phyloP scores from a whole-genome alignment of 2,797 vertebrate species.

The Acanthurus tractus region DNA sequence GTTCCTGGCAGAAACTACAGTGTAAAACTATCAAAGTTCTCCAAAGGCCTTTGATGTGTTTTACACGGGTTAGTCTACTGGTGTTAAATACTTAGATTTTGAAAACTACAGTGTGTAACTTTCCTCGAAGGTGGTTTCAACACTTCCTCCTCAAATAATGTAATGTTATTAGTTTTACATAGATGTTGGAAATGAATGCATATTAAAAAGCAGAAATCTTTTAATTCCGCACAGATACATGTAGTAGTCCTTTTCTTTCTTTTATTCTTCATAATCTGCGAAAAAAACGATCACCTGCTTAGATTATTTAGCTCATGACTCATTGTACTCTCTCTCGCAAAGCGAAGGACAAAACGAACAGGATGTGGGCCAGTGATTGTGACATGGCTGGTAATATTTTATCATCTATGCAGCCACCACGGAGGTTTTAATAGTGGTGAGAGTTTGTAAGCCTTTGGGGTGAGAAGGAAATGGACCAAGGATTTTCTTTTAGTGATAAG shows the following conservation, averaged over 20 bases:
- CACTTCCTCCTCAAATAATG: background rate
- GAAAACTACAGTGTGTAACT: background rate
- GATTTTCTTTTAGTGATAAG: slow-evolving; percentile 72
- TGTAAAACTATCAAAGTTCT: background rate
- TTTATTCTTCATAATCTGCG: background rate
- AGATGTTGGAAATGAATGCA: background rate
- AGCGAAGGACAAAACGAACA: slow-evolving; percentile 30
- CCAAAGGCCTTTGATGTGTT: background rate
- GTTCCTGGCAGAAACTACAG: background rate
- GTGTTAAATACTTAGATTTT: background rate
- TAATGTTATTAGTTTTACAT: background rate
- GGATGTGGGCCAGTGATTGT: slow-evolving; percentile 34
- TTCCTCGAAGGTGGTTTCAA: background rate
- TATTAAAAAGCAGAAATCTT: background rate
- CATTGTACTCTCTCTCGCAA: slow-evolving; percentile 21
- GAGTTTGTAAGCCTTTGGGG: slow-evolving; percentile 68
- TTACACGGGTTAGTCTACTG: background rate
- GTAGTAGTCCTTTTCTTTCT: background rate
- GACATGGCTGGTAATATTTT: slow-evolving; percentile 60
- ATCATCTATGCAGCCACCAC: slow-evolving; percentile 38
- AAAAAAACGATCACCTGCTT: background rate
- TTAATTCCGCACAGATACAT: background rate
- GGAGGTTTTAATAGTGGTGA: slow-evolving; percentile 54
- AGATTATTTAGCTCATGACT: slow-evolving; percentile 18
- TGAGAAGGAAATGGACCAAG: slow-evolving; percentile 69